A percentile compares a stretch with the other conserved stretches of the same genome.
Evolutionary conservation across 2,113 vertebrate genomes (phyloP).

Genomic region (Paratilapia polleni): DNA sequence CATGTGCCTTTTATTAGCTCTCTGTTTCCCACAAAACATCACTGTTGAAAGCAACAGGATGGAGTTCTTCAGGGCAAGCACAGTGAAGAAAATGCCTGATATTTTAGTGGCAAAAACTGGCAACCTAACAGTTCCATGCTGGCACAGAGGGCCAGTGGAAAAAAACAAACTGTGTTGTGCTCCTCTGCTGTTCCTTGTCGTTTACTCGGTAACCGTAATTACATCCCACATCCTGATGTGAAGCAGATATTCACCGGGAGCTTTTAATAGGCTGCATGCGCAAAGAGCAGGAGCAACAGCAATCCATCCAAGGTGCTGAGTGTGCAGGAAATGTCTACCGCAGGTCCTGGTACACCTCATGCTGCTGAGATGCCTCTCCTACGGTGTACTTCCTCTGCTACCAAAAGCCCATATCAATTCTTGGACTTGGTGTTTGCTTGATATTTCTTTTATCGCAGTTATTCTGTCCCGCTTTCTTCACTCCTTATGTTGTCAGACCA

Average conservation of each 20-base stretch:
- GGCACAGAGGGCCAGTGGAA: slow-evolving; percentile 35
- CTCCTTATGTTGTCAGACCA: neutral
- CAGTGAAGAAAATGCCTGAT: slow-evolving; percentile 5
- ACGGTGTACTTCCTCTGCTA: neutral
- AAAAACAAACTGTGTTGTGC: slow-evolving; percentile 22
- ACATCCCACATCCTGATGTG: slow-evolving; percentile 60
- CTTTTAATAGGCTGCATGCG: slow-evolving; percentile 54
- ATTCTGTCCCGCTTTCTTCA: neutral
- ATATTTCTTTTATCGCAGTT: neutral
- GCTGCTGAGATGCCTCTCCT: neutral
- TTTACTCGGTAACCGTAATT: slow-evolving; percentile 61
- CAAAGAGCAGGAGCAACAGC: slow-evolving; percentile 37
- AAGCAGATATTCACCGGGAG: slow-evolving; percentile 53
- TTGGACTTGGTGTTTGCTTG: neutral
- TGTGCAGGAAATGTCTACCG: slow-evolving; percentile 55
- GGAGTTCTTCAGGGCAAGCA: neutral
- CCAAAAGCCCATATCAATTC: neutral
- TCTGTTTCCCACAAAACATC: neutral
- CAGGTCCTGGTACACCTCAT: slow-evolving; percentile 12
- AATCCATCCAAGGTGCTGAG: slow-evolving; percentile 49
- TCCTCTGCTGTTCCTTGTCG: slow-evolving; percentile 34
- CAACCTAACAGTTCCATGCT: slow-evolving; percentile 29
- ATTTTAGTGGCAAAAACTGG: slow-evolving; percentile 19
- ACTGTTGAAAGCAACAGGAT: neutral
- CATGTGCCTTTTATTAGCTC: neutral